These are phyloP conservation scores for Sarcophaga caerulescens DNA, from an alignment of 2,888 invertebrate genomes.

Conservation along the genomic window DNA sequence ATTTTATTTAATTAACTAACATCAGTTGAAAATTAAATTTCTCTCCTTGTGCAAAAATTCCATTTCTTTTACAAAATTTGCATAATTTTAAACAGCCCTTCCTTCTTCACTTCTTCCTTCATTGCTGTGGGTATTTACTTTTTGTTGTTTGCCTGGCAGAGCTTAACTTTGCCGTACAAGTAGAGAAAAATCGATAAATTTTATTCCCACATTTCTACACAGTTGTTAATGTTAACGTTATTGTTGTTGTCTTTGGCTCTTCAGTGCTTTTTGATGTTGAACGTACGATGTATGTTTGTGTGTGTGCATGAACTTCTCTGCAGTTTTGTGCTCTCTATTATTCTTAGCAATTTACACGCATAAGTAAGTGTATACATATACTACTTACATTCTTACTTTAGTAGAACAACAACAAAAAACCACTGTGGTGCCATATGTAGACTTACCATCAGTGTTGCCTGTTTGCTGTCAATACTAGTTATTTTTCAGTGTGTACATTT, in stretches of 20 bases:
- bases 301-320: conserved; percentile 10
- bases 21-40: too few relatives aligned
- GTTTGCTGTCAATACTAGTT: too few relatives aligned
- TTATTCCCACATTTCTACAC: conserved; percentile 1
- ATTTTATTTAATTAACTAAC: too few relatives aligned
- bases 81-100: too few relatives aligned
- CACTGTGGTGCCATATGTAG: conserved; percentile 30
- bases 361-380: not conserved
- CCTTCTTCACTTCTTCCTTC: not conserved
- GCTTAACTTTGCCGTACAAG: not conserved
- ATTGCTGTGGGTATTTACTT: not conserved
- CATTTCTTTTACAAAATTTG: too few relatives aligned
- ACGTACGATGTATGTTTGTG: not conserved
- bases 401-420: not conserved
- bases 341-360: conserved; percentile 2
- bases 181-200: conserved; percentile 56
- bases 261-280: not conserved
- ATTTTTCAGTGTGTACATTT: too few relatives aligned
- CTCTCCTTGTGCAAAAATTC: too few relatives aligned
- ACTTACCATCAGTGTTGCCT: not conserved
- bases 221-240: not conserved
- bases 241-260: not conserved
- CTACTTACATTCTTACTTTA: not conserved
- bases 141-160: not conserved
- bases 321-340: conserved; percentile 10